Evolutionary conservation across 2,113 vertebrate species (phyloP), one percentile per base, ranked within the genome.

Genomic region (Charina bottae): DNA sequence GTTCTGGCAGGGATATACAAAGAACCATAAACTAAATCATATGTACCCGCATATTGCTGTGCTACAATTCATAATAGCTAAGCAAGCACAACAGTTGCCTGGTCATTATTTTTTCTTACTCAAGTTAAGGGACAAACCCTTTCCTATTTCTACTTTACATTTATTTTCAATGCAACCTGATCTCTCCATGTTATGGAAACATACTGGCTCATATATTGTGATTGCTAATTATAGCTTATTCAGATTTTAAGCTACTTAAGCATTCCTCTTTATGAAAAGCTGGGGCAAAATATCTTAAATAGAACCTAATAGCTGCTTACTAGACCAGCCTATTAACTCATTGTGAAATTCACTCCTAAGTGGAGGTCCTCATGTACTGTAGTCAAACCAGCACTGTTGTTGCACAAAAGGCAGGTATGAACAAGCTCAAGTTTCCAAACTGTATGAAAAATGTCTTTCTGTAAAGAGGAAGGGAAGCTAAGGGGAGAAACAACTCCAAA

Each of bases 71-170:
- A 37, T 78, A 78, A 78, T 21, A 78, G 72, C 33, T 78, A 78
- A 78, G 72, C 72, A 78, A 78, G 24, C 33, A 54, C 19, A 42
- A 49, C 56, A 59, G 56, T 24, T 56, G 53, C 85, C 54, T 55
- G n/a, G 28, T 56, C 53, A 54, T 33, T 86, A 28, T 86, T n/a
- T n/a, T 86, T 86, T 86, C 85, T 56, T 86, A 26, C 85, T 4
- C 17, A 86, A 55, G 53, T 72, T 58, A 92, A 93, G 90, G 28
- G 28, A 85, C 46, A 54, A 84, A 90, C 9, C 54, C 49, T 72
- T 72, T 28, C 8, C 84, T 60, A 23, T 85, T 62, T 15, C 55
- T n/a, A 49, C 2, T 23, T 1, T 28, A 46, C 3, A 19, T 9
- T 85, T 33, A 21, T 60, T 90, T 78, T 37, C 37, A 54, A 53